Percentiles rank a stretch among this genome's conserved stretches.
phyloP scores from a whole-genome alignment of 2,797 vertebrate genomes.

The Tiaroga cobitis region DNA sequence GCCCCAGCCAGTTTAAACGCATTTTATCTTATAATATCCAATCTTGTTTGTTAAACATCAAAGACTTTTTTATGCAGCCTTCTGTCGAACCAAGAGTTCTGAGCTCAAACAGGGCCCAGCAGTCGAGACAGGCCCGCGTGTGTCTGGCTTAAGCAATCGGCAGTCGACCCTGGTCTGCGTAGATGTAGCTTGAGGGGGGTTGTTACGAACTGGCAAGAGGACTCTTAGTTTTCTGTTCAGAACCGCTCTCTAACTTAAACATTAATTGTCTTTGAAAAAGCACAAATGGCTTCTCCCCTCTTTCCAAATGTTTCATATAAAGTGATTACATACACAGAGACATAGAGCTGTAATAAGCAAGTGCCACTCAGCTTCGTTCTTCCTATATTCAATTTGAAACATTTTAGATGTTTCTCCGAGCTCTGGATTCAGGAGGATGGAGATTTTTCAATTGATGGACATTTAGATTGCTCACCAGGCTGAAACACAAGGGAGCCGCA shows the following conservation, averaged over 20 bases:
- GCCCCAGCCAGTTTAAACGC: neutral
- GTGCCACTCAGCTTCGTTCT: slow-evolving; percentile 32
- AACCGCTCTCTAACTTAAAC: slow-evolving; percentile 78
- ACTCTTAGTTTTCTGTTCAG: slow-evolving; percentile 55
- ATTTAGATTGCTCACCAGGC: slow-evolving; percentile 41
- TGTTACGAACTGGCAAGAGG: neutral
- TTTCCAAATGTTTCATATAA: slow-evolving; percentile 11
- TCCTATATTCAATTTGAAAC: slow-evolving; percentile 34
- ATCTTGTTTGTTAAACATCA: slow-evolving; percentile 36
- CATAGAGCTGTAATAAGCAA: slow-evolving; percentile 58
- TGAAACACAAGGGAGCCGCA: slow-evolving; percentile 37
- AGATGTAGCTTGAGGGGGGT: neutral
- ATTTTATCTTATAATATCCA: neutral
- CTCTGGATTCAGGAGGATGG: slow-evolving; percentile 5
- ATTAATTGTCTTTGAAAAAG: slow-evolving; percentile 76
- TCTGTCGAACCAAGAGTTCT: neutral
- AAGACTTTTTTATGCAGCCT: slow-evolving; percentile 10
- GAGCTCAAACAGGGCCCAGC: slow-evolving; percentile 3
- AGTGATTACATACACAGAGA: neutral
- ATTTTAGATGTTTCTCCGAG: slow-evolving; percentile 41
- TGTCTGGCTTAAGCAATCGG: neutral
- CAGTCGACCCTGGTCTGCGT: neutral
- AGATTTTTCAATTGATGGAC: slow-evolving; percentile 45
- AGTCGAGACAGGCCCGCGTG: neutral
- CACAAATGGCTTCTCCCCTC: slow-evolving; percentile 44